Evolutionary conservation across 2,797 vertebrate genomes (phyloP).

Genomic region (Tragelaphus eurycerus): DNA sequence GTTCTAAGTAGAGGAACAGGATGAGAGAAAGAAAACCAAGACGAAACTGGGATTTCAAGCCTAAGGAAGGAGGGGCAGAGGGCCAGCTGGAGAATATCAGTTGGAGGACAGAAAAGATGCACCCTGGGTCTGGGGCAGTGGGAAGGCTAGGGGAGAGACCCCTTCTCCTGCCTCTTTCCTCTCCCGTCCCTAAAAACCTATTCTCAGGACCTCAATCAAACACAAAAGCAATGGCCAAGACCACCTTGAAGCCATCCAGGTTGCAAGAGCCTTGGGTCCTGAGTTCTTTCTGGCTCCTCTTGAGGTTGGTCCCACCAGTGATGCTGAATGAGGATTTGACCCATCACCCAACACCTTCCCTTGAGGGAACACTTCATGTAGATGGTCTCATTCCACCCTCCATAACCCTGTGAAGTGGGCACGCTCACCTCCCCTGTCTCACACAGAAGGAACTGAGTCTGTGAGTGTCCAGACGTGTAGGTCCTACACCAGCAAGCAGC

Average conservation of each 20-base stretch:
- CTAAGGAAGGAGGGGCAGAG: background rate
- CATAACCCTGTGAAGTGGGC: background rate
- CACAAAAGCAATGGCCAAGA: background rate
- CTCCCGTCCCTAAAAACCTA: background rate
- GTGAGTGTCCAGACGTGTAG: background rate
- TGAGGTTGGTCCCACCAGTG: background rate
- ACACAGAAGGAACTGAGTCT: background rate
- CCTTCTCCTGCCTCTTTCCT: background rate
- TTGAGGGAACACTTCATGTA: background rate
- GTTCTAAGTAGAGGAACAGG: background rate
- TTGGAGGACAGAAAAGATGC: background rate
- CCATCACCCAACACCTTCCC: background rate
- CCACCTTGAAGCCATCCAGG: background rate
- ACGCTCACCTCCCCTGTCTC: background rate
- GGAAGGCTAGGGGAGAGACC: background rate
- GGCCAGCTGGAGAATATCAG: background rate
- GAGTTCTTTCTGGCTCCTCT: background rate
- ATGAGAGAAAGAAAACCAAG: background rate
- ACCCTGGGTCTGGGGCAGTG: too few relatives aligned
- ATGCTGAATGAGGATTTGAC: background rate
- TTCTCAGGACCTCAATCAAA: background rate
- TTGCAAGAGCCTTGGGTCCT: background rate
- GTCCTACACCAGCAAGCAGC: background rate
- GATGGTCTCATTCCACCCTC: background rate
- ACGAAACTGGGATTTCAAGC: background rate